Conservation (phyloP, 92 coral and sea anemone species). For the Umimayanthus chanpuru region DNA sequence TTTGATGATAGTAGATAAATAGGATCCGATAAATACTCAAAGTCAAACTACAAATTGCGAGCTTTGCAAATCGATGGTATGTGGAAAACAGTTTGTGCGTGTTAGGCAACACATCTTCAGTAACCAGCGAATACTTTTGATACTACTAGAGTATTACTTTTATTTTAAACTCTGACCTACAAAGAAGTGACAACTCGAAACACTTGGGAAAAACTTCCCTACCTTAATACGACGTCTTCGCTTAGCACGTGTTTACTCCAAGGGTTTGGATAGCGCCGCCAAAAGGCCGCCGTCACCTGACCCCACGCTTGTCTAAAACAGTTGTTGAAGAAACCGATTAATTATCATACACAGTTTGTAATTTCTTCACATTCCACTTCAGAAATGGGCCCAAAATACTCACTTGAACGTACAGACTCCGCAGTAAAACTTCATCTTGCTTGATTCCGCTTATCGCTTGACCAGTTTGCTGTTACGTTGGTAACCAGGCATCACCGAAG, state of each 20-base stretch:
- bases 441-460: background rate
- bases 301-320: constrained; percentile 85
- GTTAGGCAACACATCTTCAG: background rate
- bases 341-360: background rate
- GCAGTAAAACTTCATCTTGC: constrained; percentile 66
- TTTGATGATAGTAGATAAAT: too few species aligned
- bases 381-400: constrained; percentile 14
- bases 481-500: constrained; percentile 14
- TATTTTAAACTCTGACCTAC: background rate
- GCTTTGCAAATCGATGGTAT: background rate
- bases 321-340: constrained; percentile 3
- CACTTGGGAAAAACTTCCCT: background rate
- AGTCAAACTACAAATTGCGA: background rate
- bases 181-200: background rate
- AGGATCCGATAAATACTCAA: background rate
- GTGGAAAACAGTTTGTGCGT: background rate
- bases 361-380: background rate
- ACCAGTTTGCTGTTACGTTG: background rate
- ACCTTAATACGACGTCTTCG: constrained; percentile 92
- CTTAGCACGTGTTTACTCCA: constrained; percentile 97
- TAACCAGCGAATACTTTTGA: background rate
- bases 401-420: constrained; percentile 59
- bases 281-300: constrained; percentile 85
- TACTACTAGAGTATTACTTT: background rate
- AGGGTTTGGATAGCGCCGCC: constrained; percentile 96